These are phyloP conservation scores for Dorcus hopei DNA, from an alignment of 2,888 invertebrate genomes.

Conservation along the genomic window DNA sequence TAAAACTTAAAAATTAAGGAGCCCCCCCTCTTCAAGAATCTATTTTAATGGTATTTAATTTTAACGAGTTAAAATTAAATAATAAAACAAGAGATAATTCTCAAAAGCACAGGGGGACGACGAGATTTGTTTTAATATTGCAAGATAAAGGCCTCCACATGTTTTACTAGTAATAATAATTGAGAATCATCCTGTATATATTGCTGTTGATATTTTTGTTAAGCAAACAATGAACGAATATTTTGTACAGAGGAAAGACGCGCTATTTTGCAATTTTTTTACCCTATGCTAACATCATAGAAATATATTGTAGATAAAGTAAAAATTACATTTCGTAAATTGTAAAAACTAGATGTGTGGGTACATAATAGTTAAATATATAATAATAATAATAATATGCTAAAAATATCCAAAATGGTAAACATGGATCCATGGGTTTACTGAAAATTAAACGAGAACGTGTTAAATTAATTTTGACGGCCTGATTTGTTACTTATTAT, in stretches of 20 bases:
- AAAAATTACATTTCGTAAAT: background rate
- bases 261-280: background rate
- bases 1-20: no score
- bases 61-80: no score
- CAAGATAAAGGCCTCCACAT: no score
- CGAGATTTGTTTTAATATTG: no score
- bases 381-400: background rate
- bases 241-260: background rate
- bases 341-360: background rate
- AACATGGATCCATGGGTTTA: background rate
- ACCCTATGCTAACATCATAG: slow-evolving; percentile 1
- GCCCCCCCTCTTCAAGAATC: no score
- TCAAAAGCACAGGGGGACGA: background rate
- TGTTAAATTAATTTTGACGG: background rate
- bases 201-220: background rate
- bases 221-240: background rate
- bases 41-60: no score
- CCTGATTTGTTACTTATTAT: background rate
- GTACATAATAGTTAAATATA: slow-evolving; percentile 2
- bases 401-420: background rate
- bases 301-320: background rate
- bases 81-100: background rate
- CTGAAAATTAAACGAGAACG: background rate
- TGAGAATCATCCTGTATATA: background rate
- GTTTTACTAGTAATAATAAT: no score